These are phyloP conservation scores for Latheticus oryzae DNA, from an alignment of 2,888 invertebrate genomes.

Conservation along the genomic window DNA sequence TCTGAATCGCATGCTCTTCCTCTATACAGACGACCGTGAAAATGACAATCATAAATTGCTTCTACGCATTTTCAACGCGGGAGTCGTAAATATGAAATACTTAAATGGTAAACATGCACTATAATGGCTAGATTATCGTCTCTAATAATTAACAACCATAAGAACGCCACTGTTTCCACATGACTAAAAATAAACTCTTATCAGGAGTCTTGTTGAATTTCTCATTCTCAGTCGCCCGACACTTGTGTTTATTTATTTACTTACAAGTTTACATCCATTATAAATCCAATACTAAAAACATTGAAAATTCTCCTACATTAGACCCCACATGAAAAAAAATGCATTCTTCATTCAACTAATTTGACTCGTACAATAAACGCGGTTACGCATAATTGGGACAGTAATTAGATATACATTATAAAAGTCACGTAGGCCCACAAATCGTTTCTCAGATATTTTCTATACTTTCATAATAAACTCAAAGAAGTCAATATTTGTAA, in stretches of 20 bases:
- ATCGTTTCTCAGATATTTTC: too few species aligned
- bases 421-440: slow-evolving; percentile 11
- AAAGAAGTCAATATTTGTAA: slow-evolving; percentile 6
- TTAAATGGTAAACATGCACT: too few species aligned
- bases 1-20: too few species aligned
- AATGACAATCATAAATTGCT: background rate
- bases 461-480: too few species aligned
- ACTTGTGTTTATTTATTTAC: slow-evolving; percentile 32
- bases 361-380: slow-evolving; percentile 1
- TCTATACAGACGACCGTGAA: too few species aligned
- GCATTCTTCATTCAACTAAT: slow-evolving; percentile 1
- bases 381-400: slow-evolving; percentile 13
- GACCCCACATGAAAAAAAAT: slow-evolving; percentile 28
- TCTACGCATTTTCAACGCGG: background rate
- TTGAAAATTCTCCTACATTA: slow-evolving; percentile 17
- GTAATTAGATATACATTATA: slow-evolving; percentile 6
- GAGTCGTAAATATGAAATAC: too few species aligned
- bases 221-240: slow-evolving; percentile 18
- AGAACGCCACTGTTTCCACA: slow-evolving; percentile 11
- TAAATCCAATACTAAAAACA: slow-evolving; percentile 19
- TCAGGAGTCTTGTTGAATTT: slow-evolving; percentile 23
- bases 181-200: slow-evolving; percentile 24
- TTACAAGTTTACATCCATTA: slow-evolving; percentile 25
- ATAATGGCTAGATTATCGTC: too few species aligned
- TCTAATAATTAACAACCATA: slow-evolving; percentile 8